phyloP scores from a whole-genome alignment of 2,888 invertebrate genomes.

The Drosophila melanosoma region DNA sequence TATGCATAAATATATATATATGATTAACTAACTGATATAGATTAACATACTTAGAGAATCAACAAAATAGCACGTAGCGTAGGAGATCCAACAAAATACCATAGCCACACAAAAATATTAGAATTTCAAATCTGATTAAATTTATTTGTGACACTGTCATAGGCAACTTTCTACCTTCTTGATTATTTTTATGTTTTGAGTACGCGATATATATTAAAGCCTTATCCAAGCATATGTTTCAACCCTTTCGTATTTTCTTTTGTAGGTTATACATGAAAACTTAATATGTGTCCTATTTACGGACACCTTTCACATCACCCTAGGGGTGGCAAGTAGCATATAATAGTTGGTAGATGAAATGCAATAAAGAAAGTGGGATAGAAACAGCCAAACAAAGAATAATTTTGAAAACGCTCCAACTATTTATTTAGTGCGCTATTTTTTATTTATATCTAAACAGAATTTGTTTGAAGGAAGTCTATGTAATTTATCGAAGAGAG shows the following conservation, averaged over 20 bases:
- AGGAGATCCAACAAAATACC: constrained; percentile 50
- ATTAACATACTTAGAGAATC: constrained; percentile 52
- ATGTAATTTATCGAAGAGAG: not conserved
- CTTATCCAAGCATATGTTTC: not conserved
- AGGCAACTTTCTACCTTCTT: not conserved
- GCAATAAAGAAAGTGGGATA: constrained; percentile 1
- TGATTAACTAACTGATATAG: constrained; percentile 57
- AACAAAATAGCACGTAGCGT: constrained; percentile 54
- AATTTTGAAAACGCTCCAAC: constrained; percentile 5
- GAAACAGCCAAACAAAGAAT: not conserved
- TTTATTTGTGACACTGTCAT: not conserved
- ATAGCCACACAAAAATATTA: constrained; percentile 35
- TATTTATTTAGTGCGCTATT: not conserved
- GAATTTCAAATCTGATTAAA: not conserved
- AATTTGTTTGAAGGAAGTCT: not conserved
- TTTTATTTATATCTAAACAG: not conserved
- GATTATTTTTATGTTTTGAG: not conserved
- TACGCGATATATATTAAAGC: not conserved
- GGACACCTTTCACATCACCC: not conserved
- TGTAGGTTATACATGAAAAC: not conserved
- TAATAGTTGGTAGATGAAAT: constrained; percentile 6
- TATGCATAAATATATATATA: constrained; percentile 14
- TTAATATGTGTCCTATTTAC: not conserved
- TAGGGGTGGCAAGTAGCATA: constrained; percentile 3
- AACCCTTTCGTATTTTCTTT: not conserved